phyloP scores from a whole-genome alignment of 2,113 vertebrate species.

The Halichoeres trimaculatus region DNA sequence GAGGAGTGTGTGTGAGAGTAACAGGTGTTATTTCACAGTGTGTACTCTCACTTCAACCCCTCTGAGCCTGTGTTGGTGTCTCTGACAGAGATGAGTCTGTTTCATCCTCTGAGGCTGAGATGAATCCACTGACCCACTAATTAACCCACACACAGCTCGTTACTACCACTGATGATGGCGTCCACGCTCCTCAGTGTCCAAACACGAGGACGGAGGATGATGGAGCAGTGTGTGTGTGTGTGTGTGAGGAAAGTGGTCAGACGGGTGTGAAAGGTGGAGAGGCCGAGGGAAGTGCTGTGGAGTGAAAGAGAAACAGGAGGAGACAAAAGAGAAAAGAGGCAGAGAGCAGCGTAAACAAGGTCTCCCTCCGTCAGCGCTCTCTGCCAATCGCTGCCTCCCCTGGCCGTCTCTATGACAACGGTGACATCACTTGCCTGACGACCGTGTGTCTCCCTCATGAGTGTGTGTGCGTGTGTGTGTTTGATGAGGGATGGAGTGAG shows the following conservation, averaged over 20 bases:
- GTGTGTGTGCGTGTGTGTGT: conserved; percentile 40
- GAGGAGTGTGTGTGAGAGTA: not conserved
- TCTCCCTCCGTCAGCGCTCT: conserved; percentile 53
- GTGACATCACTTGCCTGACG: conserved; percentile 79
- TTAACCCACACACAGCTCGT: too few species aligned
- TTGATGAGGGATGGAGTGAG: conserved; percentile 42
- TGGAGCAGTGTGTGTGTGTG: not conserved
- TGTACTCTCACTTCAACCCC: not conserved
- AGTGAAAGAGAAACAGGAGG: not conserved
- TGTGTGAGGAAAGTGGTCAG: not conserved
- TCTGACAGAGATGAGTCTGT: not conserved
- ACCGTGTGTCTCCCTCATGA: conserved; percentile 64
- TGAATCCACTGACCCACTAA: too few species aligned
- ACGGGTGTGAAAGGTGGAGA: not conserved
- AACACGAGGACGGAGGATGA: too few species aligned
- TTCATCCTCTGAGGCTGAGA: not conserved
- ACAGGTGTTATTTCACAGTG: conserved; percentile 4
- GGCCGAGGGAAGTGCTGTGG: not conserved
- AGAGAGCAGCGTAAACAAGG: conserved; percentile 66
- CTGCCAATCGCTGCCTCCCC: conserved; percentile 51
- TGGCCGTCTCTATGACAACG: conserved; percentile 73
- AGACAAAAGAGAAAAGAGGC: conserved; percentile 7
- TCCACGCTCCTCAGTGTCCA: too few species aligned
- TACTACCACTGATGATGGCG: too few species aligned
- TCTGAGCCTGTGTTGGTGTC: too few species aligned